phyloP scores from a whole-genome alignment of 2,797 vertebrate species.

The Arvicola amphibius region DNA sequence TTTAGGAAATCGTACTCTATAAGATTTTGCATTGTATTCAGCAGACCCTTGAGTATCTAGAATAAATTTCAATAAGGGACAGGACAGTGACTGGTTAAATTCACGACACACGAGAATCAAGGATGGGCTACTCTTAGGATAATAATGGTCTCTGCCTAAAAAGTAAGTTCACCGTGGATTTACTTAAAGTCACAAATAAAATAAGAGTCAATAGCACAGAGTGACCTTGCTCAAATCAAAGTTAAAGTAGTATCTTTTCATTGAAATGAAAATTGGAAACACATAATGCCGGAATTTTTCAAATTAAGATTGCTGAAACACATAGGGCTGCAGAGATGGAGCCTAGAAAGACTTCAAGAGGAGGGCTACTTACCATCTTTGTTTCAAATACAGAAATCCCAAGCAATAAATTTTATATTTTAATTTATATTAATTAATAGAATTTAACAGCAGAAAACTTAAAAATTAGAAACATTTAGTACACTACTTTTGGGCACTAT shows the following conservation, averaged over 20 bases:
- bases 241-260: conserved; percentile 32
- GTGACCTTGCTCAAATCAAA: neutral
- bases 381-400: neutral
- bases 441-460: neutral
- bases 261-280: conserved; percentile 5
- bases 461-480: neutral
- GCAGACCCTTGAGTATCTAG: neutral
- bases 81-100: neutral
- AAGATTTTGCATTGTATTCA: neutral
- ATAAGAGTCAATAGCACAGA: neutral
- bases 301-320: conserved; percentile 18
- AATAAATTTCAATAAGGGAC: neutral
- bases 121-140: neutral
- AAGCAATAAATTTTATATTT: neutral
- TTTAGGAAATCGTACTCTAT: neutral
- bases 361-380: neutral
- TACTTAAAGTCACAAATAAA: neutral
- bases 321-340: neutral
- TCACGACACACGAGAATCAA: neutral
- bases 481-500: neutral
- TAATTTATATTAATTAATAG: conserved; percentile 7
- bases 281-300: conserved; percentile 19
- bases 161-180: neutral
- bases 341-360: neutral
- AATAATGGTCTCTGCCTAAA: neutral